Conservation (phyloP, 2,113 vertebrate species). For the Polypterus senegalus region DNA sequence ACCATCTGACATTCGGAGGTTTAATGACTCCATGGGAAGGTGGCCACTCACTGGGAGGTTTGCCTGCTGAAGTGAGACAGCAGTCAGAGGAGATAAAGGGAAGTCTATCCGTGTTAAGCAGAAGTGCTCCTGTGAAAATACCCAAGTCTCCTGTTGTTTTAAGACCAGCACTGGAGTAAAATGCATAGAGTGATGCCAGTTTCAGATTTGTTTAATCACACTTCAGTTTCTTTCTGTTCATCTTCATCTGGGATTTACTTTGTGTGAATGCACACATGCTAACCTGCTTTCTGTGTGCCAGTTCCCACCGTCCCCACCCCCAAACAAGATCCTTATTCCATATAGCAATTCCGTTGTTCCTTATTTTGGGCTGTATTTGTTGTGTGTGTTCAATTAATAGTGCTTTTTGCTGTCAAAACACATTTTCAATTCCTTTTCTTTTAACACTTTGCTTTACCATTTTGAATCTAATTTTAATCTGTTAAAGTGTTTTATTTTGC, state of each 20-base stretch:
- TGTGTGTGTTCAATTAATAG: too few relatives aligned
- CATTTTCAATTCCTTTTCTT: too few relatives aligned
- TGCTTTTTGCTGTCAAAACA: too few relatives aligned
- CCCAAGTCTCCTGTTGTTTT: constrained; percentile 34
- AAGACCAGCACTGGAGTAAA: neutral
- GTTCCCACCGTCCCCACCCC: too few relatives aligned
- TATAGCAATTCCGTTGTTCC: too few relatives aligned
- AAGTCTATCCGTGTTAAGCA: constrained; percentile 34
- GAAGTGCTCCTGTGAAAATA: constrained; percentile 35
- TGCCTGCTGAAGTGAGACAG: constrained; percentile 26
- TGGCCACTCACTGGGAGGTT: constrained; percentile 46
- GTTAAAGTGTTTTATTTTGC: too few relatives aligned
- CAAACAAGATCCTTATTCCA: too few relatives aligned
- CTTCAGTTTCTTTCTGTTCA: neutral
- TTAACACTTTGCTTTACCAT: too few relatives aligned
- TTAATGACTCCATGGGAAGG: constrained; percentile 49
- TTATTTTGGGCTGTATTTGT: too few relatives aligned
- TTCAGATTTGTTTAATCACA: neutral
- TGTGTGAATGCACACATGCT: neutral
- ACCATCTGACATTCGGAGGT: constrained; percentile 45
- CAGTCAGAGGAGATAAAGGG: constrained; percentile 52
- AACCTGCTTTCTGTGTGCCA: too few relatives aligned
- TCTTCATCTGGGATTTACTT: neutral
- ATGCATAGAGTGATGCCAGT: neutral
- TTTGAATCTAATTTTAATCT: too few relatives aligned